phyloP scores from a whole-genome alignment of 2,113 vertebrate species.

The Leptocoma aspasia region DNA sequence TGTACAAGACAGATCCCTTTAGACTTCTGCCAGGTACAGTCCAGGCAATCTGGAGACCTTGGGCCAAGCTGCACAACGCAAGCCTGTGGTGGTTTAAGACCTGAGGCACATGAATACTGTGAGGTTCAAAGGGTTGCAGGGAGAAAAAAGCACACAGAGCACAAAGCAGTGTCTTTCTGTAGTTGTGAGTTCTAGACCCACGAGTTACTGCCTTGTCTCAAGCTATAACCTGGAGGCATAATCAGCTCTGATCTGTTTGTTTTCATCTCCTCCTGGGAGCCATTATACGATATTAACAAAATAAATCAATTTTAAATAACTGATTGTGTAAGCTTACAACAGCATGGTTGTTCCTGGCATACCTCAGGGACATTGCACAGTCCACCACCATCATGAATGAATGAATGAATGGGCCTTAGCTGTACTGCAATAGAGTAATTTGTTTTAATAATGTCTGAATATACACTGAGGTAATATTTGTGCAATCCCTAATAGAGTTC shows the following conservation, averaged over 20 bases:
- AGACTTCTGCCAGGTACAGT: not conserved
- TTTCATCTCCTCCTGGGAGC: constrained; percentile 63
- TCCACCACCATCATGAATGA: constrained; percentile 27
- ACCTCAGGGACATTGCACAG: constrained; percentile 27
- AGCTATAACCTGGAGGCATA: constrained; percentile 52
- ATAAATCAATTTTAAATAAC: constrained; percentile 72
- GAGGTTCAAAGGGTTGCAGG: not conserved
- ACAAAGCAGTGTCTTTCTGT: constrained; percentile 53
- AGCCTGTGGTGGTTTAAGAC: not conserved
- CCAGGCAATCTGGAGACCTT: not conserved
- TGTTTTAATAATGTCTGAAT: constrained; percentile 76
- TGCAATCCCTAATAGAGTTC: constrained; percentile 29
- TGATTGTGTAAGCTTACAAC: constrained; percentile 66
- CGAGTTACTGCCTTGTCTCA: constrained; percentile 29
- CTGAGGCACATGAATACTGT: not conserved
- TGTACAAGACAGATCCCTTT: not conserved
- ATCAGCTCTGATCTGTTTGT: constrained; percentile 51
- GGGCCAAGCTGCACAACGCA: not conserved
- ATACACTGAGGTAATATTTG: constrained; percentile 69
- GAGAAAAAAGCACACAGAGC: not conserved
- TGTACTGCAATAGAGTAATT: constrained; percentile 56
- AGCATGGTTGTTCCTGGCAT: constrained; percentile 54
- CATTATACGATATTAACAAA: constrained; percentile 69
- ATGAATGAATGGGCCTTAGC: constrained; percentile 57
- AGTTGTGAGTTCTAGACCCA: not conserved